phyloP scores from a whole-genome alignment of 2,888 invertebrate genomes.

The Agrochola lota region DNA sequence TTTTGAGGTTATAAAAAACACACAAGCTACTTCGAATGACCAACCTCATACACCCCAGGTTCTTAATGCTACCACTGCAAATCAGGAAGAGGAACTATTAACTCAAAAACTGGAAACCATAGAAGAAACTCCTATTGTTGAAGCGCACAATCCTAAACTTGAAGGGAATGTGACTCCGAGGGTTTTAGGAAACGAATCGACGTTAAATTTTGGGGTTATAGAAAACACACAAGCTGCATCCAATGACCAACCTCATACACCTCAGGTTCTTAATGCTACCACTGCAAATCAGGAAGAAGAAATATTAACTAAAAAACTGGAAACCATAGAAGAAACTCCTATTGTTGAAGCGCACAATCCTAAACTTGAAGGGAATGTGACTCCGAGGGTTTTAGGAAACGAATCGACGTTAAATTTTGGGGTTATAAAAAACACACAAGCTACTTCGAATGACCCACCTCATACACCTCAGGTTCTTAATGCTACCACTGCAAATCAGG shows the following conservation, averaged over 20 bases:
- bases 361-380: constrained; percentile 60
- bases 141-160: constrained; percentile 67
- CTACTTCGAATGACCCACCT: background rate
- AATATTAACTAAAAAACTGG: constrained; percentile 76
- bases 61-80: constrained; percentile 68
- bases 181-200: constrained; percentile 63
- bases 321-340: constrained; percentile 75
- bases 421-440: no score
- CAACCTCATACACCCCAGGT: background rate
- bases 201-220: background rate
- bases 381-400: constrained; percentile 70
- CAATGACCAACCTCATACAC: background rate
- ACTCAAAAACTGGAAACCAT: constrained; percentile 77
- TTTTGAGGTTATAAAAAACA: no score
- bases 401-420: background rate
- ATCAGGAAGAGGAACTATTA: constrained; percentile 72
- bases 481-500: constrained; percentile 70
- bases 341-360: constrained; percentile 72
- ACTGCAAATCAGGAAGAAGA: constrained; percentile 73
- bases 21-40: background rate
- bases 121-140: constrained; percentile 75
- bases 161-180: constrained; percentile 66
- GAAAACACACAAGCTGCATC: no score
- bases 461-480: constrained; percentile 12
- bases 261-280: constrained; percentile 57